Base-by-base conservation (phyloP, 1,140 invertebrate genomes). In the Trichonephila inaurata region DNA sequence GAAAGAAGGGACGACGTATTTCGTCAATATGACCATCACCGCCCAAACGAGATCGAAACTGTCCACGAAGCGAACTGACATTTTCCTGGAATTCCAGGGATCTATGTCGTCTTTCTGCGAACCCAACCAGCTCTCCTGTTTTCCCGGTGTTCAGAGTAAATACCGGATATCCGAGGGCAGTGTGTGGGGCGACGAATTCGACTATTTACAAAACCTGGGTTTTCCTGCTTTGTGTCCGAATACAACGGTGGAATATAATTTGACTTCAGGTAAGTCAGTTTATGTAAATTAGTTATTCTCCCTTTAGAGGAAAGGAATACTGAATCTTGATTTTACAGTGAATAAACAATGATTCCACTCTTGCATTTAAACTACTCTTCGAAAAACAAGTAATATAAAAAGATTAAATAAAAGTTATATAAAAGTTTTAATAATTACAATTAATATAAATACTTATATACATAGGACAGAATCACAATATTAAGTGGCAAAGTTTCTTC, bases 221-320 rank as follows among this genome's bases (percentile, higher is more conserved):
- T 92, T 82, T 58, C 14, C 10, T 19, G n/a, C 28, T 8, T 40
- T 92, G 33, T 92, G 90, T 51, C 90, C 90, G 19, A 85, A 69
- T n/a, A 64, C 40, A 16, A 66, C 51, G 1, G 12, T 92, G 10
- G 18, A 40, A 18, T 92, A 92, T 19, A 60, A 19, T 19, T 10
- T 91, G 14, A 64, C 19, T 62, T 58, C 69, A 44, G 89, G 89
- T 91, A 82, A 91, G 77, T 24, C 51, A 44, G 19, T 89, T 66
- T 5, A n/a, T 44, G 8, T 1, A 69, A 69, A 40, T 40, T 40
- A 4, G 51, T 7, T 51, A 0, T 51, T 51, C 5, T 12, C 7
- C 51, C 0, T 51, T 51, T 51, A 5, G 4, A 4, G 51, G 51
- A 51, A 51, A 12, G 51, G 7, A 51, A 40, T 40, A 3, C 33